A percentile compares a stretch with the other conserved stretches of the same genome.
Evolutionary conservation across 1,140 invertebrate species (phyloP).

Genomic region (Cydia pomonella): DNA sequence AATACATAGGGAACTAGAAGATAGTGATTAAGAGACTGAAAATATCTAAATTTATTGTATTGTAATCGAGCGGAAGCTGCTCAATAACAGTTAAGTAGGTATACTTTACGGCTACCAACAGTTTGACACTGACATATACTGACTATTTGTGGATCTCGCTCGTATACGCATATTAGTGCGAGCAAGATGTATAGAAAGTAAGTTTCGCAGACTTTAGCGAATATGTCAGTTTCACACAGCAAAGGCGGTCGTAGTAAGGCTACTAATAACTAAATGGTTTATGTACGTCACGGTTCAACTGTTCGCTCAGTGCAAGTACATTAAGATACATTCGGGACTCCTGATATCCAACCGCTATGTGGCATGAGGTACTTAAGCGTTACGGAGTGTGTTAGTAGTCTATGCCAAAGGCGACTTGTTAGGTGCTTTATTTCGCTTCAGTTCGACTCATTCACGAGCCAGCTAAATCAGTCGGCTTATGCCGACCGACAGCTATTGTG

Average conservation of each 20-base stretch:
- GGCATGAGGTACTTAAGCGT: not conserved
- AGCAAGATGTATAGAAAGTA: too few species aligned
- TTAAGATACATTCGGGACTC: too few species aligned
- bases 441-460: conserved; percentile 55
- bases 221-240: too few species aligned
- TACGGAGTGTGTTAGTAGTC: conserved; percentile 12
- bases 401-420: conserved; percentile 39
- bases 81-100: not conserved
- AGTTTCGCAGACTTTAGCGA: too few species aligned
- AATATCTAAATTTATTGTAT: not conserved
- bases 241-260: too few species aligned
- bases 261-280: not conserved
- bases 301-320: not conserved
- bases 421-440: conserved; percentile 56
- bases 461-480: conserved; percentile 54
- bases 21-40: not conserved
- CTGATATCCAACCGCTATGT: not conserved
- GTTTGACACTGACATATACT: too few species aligned
- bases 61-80: not conserved
- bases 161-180: too few species aligned
- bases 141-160: too few species aligned
- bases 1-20: too few species aligned
- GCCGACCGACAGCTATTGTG: conserved; percentile 53
- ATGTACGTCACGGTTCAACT: not conserved
- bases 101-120: too few species aligned